phyloP scores from a whole-genome alignment of 2,888 invertebrate genomes.

The Cistogaster globosa region DNA sequence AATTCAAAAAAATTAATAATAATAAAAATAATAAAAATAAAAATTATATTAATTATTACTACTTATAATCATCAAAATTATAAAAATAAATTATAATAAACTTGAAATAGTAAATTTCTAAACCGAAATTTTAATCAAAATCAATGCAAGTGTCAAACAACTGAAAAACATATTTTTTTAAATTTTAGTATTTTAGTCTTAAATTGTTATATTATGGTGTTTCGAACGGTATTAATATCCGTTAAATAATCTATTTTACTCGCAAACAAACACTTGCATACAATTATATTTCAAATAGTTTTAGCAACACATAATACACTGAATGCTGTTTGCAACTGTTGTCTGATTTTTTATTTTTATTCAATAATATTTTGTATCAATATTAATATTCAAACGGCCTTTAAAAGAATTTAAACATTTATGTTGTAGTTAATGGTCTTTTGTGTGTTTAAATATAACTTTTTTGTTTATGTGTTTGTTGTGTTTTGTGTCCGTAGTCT shows the following conservation, averaged over 20 bases:
- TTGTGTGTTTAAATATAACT: neutral
- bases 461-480: constrained; percentile 4
- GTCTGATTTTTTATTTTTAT: neutral
- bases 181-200: constrained; percentile 9
- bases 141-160: constrained; percentile 26
- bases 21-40: too few species aligned
- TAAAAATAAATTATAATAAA: too few species aligned
- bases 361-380: constrained; percentile 9
- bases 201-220: constrained; percentile 55
- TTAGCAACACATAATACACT: neutral
- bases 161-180: neutral
- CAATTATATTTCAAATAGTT: constrained; percentile 3
- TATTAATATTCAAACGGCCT: constrained; percentile 70
- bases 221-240: constrained; percentile 51
- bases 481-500: constrained; percentile 52
- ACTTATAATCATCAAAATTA: too few species aligned
- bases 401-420: constrained; percentile 72
- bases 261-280: neutral
- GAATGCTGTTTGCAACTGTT: neutral
- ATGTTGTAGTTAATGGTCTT: constrained; percentile 32
- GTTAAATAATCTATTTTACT: constrained; percentile 52
- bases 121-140: neutral
- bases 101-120: too few species aligned
- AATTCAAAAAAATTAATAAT: too few species aligned
- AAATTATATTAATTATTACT: too few species aligned